phyloP scores from a whole-genome alignment of 2,797 vertebrate species.

The Melanotaenia parkinsoni region DNA sequence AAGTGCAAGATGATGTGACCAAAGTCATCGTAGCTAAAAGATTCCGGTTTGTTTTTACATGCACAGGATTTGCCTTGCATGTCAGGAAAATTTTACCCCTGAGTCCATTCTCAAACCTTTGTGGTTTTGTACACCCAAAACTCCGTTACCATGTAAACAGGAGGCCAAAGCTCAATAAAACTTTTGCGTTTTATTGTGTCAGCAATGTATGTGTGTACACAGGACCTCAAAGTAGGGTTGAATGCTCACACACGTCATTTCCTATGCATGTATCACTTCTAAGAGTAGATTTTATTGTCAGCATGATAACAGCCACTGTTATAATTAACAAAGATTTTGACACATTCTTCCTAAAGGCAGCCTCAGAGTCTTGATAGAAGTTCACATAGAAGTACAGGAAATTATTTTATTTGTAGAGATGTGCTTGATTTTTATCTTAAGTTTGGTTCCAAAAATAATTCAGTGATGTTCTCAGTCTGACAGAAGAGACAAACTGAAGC shows the following conservation, averaged over 20 bases:
- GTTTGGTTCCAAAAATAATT: slow-evolving; percentile 55
- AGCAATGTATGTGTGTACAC: no score
- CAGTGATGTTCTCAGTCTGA: slow-evolving; percentile 24
- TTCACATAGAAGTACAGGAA: slow-evolving; percentile 25
- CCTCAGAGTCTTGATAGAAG: slow-evolving; percentile 3
- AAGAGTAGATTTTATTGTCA: slow-evolving; percentile 3
- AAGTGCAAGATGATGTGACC: no score
- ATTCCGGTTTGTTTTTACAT: no score
- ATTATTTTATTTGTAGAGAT: slow-evolving; percentile 57
- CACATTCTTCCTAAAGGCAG: slow-evolving; percentile 2
- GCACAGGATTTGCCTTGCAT: no score
- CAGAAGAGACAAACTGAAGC: slow-evolving; percentile 8
- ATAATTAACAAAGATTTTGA: slow-evolving; percentile 9
- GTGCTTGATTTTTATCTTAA: slow-evolving; percentile 33
- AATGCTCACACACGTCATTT: neutral
- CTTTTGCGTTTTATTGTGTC: no score
- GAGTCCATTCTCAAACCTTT: no score
- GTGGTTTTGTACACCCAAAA: no score
- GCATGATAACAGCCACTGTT: slow-evolving; percentile 7
- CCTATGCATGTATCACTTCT: neutral
- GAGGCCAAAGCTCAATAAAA: no score
- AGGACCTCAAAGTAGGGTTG: slow-evolving; percentile 3
- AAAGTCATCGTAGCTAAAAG: no score
- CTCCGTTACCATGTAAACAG: no score
- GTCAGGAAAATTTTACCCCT: no score